Evolutionary conservation across 2,113 vertebrate genomes (phyloP).

Genomic region (Trichomycterus rosablanca): DNA sequence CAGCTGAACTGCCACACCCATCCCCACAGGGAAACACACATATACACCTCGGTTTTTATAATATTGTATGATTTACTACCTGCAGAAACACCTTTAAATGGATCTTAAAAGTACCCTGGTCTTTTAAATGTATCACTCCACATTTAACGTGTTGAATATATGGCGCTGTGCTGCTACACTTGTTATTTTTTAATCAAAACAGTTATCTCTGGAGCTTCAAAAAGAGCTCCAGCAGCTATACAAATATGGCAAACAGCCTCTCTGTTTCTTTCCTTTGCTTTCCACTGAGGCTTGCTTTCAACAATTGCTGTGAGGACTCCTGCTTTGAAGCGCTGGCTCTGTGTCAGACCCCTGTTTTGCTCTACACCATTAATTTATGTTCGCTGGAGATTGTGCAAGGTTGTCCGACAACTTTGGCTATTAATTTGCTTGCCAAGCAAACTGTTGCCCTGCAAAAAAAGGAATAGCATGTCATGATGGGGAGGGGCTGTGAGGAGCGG

Average conservation of each 20-base stretch:
- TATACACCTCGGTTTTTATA: slow-evolving; percentile 24
- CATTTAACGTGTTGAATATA: slow-evolving; percentile 58
- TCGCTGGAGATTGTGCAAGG: slow-evolving; percentile 86
- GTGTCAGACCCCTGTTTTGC: slow-evolving; percentile 81
- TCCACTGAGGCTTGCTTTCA: slow-evolving; percentile 64
- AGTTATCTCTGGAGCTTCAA: slow-evolving; percentile 77
- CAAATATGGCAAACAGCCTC: slow-evolving; percentile 65
- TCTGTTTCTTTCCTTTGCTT: slow-evolving; percentile 14
- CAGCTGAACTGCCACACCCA: slow-evolving; percentile 43
- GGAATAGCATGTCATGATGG: slow-evolving; percentile 54
- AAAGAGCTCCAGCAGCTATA: slow-evolving; percentile 67
- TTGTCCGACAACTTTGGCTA: slow-evolving; percentile 81
- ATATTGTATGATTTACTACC: slow-evolving; percentile 1
- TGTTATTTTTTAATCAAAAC: slow-evolving; percentile 77
- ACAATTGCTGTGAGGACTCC: slow-evolving; percentile 78
- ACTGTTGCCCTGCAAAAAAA: slow-evolving; percentile 66
- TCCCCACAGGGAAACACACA: slow-evolving; percentile 34
- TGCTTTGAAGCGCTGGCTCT: slow-evolving; percentile 69
- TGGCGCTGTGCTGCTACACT: slow-evolving; percentile 58
- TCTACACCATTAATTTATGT: slow-evolving; percentile 90
- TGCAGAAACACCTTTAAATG: slow-evolving; percentile 36
- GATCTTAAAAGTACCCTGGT: too few species aligned
- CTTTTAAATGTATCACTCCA: slow-evolving; percentile 64
- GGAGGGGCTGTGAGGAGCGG: slow-evolving; percentile 37
- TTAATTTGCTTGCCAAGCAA: slow-evolving; percentile 79